A percentile compares a stretch with the other conserved stretches of the same genome.
These are phyloP conservation scores for Myotis vivesi DNA, from an alignment of 2,797 vertebrate genomes.

Conservation along the genomic window DNA sequence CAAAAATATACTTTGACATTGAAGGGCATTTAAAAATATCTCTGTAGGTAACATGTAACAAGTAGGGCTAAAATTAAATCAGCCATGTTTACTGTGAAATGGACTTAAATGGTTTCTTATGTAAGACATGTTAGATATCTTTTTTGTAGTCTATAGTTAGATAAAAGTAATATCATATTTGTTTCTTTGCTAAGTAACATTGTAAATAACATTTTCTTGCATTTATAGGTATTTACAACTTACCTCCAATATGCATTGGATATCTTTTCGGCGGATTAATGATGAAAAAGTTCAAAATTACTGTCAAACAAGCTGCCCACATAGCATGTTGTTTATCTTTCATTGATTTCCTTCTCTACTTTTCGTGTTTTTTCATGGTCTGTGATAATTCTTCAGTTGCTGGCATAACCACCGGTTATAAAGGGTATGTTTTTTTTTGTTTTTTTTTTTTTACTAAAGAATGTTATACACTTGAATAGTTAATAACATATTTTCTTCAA, in stretches of 20 bases:
- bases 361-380: constrained; percentile 86
- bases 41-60: not conserved
- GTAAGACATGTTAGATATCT: not conserved
- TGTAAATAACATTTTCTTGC: constrained; percentile 35
- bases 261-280: constrained; percentile 89
- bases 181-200: not conserved
- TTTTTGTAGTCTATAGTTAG: not conserved
- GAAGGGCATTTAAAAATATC: constrained; percentile 1
- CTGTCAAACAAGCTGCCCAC: constrained; percentile 87
- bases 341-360: constrained; percentile 84
- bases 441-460: constrained; percentile 70
- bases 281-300: constrained; percentile 90
- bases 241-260: constrained; percentile 87
- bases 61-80: not conserved
- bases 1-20: not conserved
- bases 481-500: not conserved
- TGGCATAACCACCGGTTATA: constrained; percentile 88
- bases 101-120: not conserved
- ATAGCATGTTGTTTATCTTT: constrained; percentile 86
- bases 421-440: constrained; percentile 84
- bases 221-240: constrained; percentile 86
- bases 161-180: not conserved
- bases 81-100: not conserved
- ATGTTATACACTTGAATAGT: not conserved
- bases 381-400: constrained; percentile 88